phyloP scores from a whole-genome alignment of 2,888 invertebrate species.

The Sminthurinus aureus region DNA sequence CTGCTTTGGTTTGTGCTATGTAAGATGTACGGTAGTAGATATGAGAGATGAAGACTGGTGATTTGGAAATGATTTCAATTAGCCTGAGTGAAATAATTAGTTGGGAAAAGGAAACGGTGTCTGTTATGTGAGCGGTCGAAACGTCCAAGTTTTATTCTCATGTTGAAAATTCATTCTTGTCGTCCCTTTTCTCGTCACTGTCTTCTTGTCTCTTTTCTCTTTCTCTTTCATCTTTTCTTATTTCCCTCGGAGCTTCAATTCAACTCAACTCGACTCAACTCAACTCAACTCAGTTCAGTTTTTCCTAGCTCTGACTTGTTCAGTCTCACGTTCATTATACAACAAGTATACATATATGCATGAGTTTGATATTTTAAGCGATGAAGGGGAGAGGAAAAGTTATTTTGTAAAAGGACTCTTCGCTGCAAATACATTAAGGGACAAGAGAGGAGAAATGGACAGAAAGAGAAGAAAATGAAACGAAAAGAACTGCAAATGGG shows the following conservation, averaged over 20 bases:
- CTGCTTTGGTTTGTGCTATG: no score
- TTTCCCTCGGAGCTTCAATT: slow-evolving; percentile 1
- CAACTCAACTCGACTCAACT: neutral
- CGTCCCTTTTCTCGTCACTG: neutral
- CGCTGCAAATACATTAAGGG: slow-evolving; percentile 19
- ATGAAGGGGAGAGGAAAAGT: neutral
- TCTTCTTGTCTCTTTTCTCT: neutral
- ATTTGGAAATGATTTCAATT: slow-evolving; percentile 30
- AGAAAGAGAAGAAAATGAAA: no score
- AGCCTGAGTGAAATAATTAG: slow-evolving; percentile 26
- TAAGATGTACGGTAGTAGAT: no score
- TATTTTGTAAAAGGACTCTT: slow-evolving; percentile 14
- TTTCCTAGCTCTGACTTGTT: no score
- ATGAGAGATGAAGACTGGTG: neutral
- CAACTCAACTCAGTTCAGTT: no score
- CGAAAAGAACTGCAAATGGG: neutral
- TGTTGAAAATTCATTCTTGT: neutral
- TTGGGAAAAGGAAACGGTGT: neutral
- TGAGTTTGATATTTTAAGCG: neutral
- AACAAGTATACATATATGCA: slow-evolving; percentile 15
- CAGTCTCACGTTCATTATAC: no score
- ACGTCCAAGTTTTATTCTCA: neutral
- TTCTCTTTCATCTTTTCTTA: neutral
- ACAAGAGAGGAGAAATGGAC: neutral
- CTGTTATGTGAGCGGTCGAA: neutral